Conservation (phyloP, 2,113 vertebrate genomes). For the Hemiprocne comata region DNA sequence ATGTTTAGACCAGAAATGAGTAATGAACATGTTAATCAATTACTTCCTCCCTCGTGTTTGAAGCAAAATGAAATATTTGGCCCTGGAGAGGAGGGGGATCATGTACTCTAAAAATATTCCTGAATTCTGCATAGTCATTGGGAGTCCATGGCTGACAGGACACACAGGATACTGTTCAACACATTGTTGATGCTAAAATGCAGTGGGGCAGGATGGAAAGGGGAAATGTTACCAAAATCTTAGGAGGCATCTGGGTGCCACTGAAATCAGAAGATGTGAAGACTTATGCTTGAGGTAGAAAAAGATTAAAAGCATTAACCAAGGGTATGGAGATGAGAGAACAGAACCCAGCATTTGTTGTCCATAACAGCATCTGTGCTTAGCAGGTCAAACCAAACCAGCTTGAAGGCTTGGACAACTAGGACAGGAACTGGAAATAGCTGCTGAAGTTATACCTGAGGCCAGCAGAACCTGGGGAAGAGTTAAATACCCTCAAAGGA, state of each 20-base stretch:
- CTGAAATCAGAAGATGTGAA: background rate
- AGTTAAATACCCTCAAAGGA: background rate
- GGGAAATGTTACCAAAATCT: accelerated
- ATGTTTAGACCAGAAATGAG: conserved; percentile 2
- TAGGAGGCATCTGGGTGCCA: background rate
- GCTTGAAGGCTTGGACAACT: background rate
- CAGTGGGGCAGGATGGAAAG: background rate
- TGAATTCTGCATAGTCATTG: background rate
- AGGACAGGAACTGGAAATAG: background rate
- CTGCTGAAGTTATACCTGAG: background rate
- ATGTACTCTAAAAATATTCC: background rate
- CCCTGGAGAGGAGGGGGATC: background rate
- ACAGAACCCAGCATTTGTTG: background rate
- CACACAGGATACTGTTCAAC: background rate
- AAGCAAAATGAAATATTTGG: background rate
- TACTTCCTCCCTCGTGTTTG: background rate
- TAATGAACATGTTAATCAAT: background rate
- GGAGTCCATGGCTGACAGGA: background rate
- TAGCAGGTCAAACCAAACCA: background rate
- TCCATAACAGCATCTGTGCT: background rate
- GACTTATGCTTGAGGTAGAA: background rate
- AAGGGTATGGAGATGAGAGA: background rate
- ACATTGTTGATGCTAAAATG: background rate
- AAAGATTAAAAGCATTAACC: background rate
- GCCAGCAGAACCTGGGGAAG: background rate